Base-by-base conservation (phyloP, 2,797 vertebrate species). In the Hephaestus fuliginosus region DNA sequence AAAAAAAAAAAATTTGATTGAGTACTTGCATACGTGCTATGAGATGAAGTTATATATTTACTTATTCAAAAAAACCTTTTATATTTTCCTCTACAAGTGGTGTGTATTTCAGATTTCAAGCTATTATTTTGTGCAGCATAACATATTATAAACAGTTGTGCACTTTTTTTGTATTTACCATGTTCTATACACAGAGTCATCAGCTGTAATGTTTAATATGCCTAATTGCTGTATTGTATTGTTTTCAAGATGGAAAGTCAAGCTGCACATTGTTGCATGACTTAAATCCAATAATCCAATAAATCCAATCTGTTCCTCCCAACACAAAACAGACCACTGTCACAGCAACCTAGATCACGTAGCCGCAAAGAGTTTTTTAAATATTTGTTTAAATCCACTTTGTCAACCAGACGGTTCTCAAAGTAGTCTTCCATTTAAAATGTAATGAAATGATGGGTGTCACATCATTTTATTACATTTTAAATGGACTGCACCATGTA, bases 391-490 rank as follows among this genome's bases (percentile, higher is more conserved):
- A 67, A 48, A 71, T 30, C n/a, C 1, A 56, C 12, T 30, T n/a
- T 51, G 77, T 39, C n/a, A 72, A 68, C 28, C 55, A 58, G 44
- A 58, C 28, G 46, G 55, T 41, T 20, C 43, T 60, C 33, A 55
- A 4, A 22, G 53, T 36, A n/a, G 28, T 22, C 71, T 65, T 57
- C 51, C 43, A 51, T 58, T 18, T 30, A 60, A 48, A 20, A 7
- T 52, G 10, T 22, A 33, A 33, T 41, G 15, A 49, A 39, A 33
- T 52, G 12, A 18, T 25, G 48, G 61, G 33, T 44, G n/a, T 52
- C 15, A 10, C 49, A 56, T 43, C 11, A 67, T 36, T 69, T 9
- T n/a, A n/a, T n/a, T n/a, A n/a, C n/a, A n/a, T n/a, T n/a, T n/a
- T n/a, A n/a, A n/a, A n/a, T n/a, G n/a, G n/a, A 20, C 28, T 48